phyloP scores from a whole-genome alignment of 2,113 vertebrate genomes.

The Tachysurus fulvidraco region DNA sequence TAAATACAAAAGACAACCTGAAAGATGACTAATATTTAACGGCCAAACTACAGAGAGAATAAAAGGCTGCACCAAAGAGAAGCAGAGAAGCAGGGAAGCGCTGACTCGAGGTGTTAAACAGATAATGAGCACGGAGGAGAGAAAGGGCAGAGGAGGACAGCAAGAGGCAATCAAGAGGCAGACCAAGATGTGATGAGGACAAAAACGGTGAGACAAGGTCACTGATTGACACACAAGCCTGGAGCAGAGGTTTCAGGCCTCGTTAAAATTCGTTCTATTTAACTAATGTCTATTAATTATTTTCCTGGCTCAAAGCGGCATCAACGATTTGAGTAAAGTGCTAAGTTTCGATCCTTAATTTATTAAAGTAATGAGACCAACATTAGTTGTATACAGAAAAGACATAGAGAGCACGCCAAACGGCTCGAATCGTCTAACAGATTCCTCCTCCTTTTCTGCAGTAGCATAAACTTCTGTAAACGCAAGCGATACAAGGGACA shows the following conservation, averaged over 20 bases:
- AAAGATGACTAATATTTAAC: constrained; percentile 2
- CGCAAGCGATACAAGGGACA: neutral
- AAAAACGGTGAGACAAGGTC: neutral
- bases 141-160: constrained; percentile 16
- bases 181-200: constrained; percentile 1
- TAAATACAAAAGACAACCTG: constrained; percentile 31
- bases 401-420: constrained; percentile 36
- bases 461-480: neutral
- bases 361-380: constrained; percentile 45
- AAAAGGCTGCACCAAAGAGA: neutral
- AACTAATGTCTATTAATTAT: constrained; percentile 47
- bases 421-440: constrained; percentile 41
- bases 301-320: constrained; percentile 28
- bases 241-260: constrained; percentile 47
- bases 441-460: constrained; percentile 40
- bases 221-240: constrained; percentile 27
- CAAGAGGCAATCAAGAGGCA: constrained; percentile 5
- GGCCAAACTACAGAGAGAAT: neutral
- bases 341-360: constrained; percentile 37
- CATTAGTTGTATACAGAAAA: constrained; percentile 28
- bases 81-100: neutral
- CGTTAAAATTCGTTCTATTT: constrained; percentile 30
- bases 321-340: constrained; percentile 39
- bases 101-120: constrained; percentile 28
- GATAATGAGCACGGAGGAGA: constrained; percentile 23